Percentiles rank a stretch among this genome's conserved stretches.
These are phyloP conservation scores for Osedax frankpressi DNA, from an alignment of 2,888 invertebrate genomes.

Conservation along the genomic window DNA sequence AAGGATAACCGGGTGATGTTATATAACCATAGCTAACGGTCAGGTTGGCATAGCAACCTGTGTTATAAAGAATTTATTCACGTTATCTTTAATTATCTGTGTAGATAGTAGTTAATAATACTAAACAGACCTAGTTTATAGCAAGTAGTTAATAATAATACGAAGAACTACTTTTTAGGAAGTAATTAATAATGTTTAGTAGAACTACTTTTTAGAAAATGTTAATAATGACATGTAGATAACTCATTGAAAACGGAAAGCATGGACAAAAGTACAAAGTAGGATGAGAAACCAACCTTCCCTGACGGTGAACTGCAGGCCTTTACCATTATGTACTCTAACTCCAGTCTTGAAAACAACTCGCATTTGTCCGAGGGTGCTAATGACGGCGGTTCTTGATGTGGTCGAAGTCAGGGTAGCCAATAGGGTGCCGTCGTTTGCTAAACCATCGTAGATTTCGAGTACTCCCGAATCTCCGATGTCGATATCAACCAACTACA, in stretches of 20 bases:
- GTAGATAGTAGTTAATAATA: too few species aligned
- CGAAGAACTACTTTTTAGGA: too few species aligned
- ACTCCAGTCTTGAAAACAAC: not conserved
- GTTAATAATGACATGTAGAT: too few species aligned
- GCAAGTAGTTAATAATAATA: too few species aligned
- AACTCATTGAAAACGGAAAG: too few species aligned
- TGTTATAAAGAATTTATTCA: too few species aligned
- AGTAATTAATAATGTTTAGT: too few species aligned
- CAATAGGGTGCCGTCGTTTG: not conserved
- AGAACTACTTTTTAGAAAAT: too few species aligned
- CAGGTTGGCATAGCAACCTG: not conserved
- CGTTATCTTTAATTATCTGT: too few species aligned
- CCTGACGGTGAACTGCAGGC: not conserved
- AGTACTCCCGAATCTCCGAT: not conserved
- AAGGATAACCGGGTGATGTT: constrained; percentile 73
- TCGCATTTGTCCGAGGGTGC: not conserved
- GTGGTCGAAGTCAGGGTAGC: not conserved
- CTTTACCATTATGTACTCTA: not conserved
- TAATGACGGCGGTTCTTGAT: not conserved
- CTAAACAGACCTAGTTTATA: too few species aligned
- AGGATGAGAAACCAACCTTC: not conserved
- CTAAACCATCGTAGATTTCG: not conserved
- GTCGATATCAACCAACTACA: not conserved
- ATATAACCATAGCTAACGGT: constrained; percentile 67
- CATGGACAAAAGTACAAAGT: too few species aligned